These are phyloP conservation scores for Motacilla alba DNA, from an alignment of 2,113 vertebrate species.

Conservation along the genomic window DNA sequence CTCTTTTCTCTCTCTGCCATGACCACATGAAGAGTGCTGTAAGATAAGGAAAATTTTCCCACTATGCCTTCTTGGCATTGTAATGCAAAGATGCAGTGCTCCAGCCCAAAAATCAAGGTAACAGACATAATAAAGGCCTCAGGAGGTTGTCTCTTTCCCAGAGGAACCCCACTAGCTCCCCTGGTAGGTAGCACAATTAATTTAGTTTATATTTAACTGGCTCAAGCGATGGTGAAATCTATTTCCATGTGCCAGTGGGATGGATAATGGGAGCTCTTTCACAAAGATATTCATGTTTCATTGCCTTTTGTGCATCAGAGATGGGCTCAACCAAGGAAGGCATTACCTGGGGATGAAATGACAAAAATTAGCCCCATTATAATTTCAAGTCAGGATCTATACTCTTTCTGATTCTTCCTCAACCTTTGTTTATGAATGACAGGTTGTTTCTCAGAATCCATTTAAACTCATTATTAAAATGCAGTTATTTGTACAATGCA, in stretches of 20 bases:
- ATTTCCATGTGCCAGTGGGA: neutral
- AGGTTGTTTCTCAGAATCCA: neutral
- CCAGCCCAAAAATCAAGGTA: neutral
- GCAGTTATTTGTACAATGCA: neutral
- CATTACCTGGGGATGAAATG: neutral
- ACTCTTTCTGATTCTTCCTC: neutral
- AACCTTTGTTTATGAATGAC: neutral
- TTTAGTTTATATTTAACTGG: neutral
- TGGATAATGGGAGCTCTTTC: neutral
- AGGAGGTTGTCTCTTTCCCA: neutral
- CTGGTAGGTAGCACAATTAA: neutral
- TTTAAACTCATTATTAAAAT: neutral
- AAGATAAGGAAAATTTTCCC: neutral
- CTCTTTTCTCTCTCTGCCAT: neutral
- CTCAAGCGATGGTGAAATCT: neutral
- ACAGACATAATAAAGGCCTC: neutral
- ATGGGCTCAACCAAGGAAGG: neutral
- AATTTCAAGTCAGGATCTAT: neutral
- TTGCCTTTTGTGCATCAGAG: neutral
- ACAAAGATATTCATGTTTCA: neutral
- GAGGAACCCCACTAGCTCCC: neutral
- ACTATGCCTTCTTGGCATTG: neutral
- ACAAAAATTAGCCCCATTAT: neutral
- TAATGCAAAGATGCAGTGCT: fast-evolving
- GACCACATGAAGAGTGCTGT: neutral